Evolutionary conservation across 2,888 invertebrate species (phyloP).

Genomic region (Dicyrtomina minuta): DNA sequence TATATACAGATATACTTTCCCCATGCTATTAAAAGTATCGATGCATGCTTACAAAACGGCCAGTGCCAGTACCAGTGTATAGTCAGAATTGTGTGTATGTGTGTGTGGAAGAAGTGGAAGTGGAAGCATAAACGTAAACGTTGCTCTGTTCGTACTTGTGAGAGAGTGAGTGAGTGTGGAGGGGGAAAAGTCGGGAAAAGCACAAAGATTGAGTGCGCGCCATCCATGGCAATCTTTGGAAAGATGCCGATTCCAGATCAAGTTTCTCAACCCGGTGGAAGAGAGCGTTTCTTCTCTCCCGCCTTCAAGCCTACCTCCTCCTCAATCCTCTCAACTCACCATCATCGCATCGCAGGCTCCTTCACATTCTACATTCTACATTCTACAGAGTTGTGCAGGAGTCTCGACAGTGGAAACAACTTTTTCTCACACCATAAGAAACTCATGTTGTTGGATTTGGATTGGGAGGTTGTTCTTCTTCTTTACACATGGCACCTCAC

Average conservation of each 20-base stretch:
- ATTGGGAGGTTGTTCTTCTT: neutral
- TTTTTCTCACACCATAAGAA: neutral
- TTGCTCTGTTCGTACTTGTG: neutral
- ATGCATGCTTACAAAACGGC: no score
- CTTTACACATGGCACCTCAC: no score
- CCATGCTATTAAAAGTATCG: no score
- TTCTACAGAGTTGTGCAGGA: no score
- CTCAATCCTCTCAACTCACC: conserved; percentile 6
- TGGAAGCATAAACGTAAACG: neutral
- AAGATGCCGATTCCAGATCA: conserved; percentile 14
- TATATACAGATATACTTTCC: no score
- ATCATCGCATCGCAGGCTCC: neutral
- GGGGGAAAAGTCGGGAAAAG: conserved; percentile 32
- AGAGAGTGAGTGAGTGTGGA: conserved; percentile 12
- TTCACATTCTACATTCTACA: neutral
- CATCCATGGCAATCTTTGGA: conserved; percentile 32
- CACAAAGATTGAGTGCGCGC: conserved; percentile 24
- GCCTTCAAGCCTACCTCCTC: neutral
- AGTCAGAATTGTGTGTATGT: no score
- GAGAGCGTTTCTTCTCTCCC: conserved; percentile 29
- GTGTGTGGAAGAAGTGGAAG: no score
- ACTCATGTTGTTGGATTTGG: neutral
- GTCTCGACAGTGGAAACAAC: neutral
- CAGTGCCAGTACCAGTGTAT: no score
- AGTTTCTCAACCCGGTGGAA: conserved; percentile 27